phyloP scores from a whole-genome alignment of 2,113 vertebrate genomes.

The Piprites chloris region DNA sequence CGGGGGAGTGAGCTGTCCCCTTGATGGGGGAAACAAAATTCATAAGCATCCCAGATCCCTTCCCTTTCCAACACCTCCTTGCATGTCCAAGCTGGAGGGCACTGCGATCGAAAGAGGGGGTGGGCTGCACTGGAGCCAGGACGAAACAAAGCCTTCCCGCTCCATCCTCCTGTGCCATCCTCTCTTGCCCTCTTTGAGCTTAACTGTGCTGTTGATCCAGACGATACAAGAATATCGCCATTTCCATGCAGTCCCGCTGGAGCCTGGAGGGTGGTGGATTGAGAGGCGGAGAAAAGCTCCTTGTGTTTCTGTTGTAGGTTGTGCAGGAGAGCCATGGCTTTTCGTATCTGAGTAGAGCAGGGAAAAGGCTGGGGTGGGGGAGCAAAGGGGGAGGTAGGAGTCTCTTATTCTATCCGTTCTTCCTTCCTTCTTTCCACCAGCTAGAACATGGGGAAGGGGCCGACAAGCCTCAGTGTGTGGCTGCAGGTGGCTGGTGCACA shows the following conservation, averaged over 20 bases:
- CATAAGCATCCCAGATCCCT: not conserved
- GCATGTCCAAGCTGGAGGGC: conserved; percentile 63
- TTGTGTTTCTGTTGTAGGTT: not conserved
- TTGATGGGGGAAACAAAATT: conserved; percentile 39
- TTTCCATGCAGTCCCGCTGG: conserved; percentile 3
- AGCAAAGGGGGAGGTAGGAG: not conserved
- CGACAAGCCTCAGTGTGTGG: not conserved
- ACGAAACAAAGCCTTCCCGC: conserved; percentile 6
- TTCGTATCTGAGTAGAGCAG: not conserved
- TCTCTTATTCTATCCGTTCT: not conserved
- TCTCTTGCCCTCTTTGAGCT: conserved; percentile 15
- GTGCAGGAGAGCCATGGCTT: not conserved
- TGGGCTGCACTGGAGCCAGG: conserved; percentile 20
- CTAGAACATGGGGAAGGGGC: not conserved
- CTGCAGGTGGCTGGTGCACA: not conserved
- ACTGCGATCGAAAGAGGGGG: conserved; percentile 46
- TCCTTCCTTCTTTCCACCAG: not conserved
- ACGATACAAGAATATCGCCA: conserved; percentile 22
- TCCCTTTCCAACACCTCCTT: conserved; percentile 35
- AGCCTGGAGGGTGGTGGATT: not conserved
- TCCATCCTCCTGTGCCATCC: conserved; percentile 40
- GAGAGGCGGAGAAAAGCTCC: not conserved
- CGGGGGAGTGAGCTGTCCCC: conserved; percentile 52
- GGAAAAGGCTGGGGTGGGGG: not conserved
- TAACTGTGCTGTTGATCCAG: conserved; percentile 17